A percentile compares a stretch with the other conserved stretches of the same genome.
These are phyloP conservation scores for Campoplex capitator DNA, from an alignment of 2,888 invertebrate genomes.

Conservation along the genomic window DNA sequence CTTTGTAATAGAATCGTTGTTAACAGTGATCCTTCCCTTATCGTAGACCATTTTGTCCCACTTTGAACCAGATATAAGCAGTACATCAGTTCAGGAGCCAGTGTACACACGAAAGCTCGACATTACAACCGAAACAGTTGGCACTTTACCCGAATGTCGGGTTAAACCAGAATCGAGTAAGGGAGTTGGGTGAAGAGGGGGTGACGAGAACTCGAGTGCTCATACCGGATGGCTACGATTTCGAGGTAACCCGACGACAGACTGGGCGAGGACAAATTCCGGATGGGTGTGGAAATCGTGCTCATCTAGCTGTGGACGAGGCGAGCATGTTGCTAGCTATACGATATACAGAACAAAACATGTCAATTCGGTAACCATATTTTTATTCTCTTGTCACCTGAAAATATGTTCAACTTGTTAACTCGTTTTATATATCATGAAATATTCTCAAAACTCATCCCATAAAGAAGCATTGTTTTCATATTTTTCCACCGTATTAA, in stretches of 20 bases:
- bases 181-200: slow-evolving; percentile 14
- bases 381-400: not conserved
- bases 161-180: slow-evolving; percentile 67
- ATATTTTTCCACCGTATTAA: not conserved
- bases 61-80: not conserved
- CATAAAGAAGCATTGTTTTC: not conserved
- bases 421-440: not conserved
- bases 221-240: slow-evolving; percentile 59
- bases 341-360: slow-evolving; percentile 17
- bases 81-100: slow-evolving; percentile 18
- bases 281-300: slow-evolving; percentile 59
- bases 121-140: slow-evolving; percentile 73
- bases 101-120: slow-evolving; percentile 49
- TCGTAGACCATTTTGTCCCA: not conserved
- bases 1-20: not conserved
- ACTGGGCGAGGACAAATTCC: slow-evolving; percentile 35
- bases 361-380: slow-evolving; percentile 9
- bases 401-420: not conserved
- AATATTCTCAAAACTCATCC: not conserved
- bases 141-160: slow-evolving; percentile 72
- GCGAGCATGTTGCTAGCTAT: not conserved
- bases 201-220: slow-evolving; percentile 51
- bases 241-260: slow-evolving; percentile 49
- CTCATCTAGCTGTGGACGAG: slow-evolving; percentile 59
- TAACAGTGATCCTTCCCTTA: not conserved